phyloP scores from a whole-genome alignment of 2,113 vertebrate species.

The Seriola rivoliana region DNA sequence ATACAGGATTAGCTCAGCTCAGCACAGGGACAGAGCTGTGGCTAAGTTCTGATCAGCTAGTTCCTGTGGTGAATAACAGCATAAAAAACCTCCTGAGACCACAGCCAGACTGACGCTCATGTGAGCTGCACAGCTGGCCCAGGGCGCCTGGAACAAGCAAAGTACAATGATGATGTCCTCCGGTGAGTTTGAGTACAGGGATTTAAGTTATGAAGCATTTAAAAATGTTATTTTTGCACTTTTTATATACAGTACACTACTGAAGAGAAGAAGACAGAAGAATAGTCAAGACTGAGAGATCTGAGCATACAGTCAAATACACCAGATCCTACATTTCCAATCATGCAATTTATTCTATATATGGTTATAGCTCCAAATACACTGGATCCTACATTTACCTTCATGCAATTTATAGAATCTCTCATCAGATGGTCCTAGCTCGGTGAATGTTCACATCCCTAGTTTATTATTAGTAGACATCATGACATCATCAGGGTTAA shows the following conservation, averaged over 20 bases:
- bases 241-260: too few species aligned
- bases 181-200: background rate
- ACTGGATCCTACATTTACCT: too few species aligned
- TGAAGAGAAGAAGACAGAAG: too few species aligned
- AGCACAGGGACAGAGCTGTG: background rate
- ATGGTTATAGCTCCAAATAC: background rate
- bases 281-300: background rate
- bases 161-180: background rate
- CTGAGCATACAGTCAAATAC: background rate
- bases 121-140: background rate
- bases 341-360: too few species aligned
- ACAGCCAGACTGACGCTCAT: background rate
- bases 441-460: too few species aligned
- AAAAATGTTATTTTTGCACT: background rate
- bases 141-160: background rate
- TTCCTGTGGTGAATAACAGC: background rate
- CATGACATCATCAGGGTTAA: background rate
- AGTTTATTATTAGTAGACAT: too few species aligned
- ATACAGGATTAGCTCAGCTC: slow-evolving; percentile 1
- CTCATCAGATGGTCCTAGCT: background rate
- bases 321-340: too few species aligned
- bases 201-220: background rate
- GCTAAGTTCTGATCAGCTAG: slow-evolving; percentile 1
- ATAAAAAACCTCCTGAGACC: background rate
- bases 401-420: too few species aligned